A percentile compares a stretch with the other conserved stretches of the same genome.
These are phyloP conservation scores for Smutsia gigantea DNA, from an alignment of 2,797 vertebrate genomes.

Conservation along the genomic window DNA sequence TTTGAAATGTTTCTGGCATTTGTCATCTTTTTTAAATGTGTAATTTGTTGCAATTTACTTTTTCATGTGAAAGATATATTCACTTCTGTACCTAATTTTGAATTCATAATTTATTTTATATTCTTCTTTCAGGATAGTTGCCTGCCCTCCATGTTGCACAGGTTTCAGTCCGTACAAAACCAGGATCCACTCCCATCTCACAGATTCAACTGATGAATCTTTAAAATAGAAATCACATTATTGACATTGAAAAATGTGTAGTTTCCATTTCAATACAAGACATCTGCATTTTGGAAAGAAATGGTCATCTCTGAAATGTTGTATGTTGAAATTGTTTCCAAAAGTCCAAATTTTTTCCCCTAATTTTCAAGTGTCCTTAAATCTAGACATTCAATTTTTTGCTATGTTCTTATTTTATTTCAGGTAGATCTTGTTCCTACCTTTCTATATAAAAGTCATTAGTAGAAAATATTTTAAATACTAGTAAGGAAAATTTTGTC, in stretches of 20 bases:
- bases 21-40: neutral
- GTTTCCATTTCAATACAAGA: neutral
- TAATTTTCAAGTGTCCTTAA: conserved; percentile 13
- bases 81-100: neutral
- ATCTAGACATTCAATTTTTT: neutral
- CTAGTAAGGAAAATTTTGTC: neutral
- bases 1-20: neutral
- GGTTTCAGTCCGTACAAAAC: neutral
- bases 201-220: neutral
- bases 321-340: neutral
- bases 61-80: conserved; percentile 12
- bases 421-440: neutral
- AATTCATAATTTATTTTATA: neutral
- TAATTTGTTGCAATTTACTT: conserved; percentile 14
- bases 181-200: neutral
- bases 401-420: neutral
- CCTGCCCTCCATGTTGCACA: accelerated
- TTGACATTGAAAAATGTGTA: neutral
- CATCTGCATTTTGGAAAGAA: neutral
- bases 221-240: conserved; percentile 43
- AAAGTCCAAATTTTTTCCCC: neutral
- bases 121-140: neutral
- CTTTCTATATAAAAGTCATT: neutral
- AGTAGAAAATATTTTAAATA: neutral
- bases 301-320: neutral